Evolutionary conservation across 2,888 invertebrate species (phyloP).

Genomic region (Aleiodes testaceus): DNA sequence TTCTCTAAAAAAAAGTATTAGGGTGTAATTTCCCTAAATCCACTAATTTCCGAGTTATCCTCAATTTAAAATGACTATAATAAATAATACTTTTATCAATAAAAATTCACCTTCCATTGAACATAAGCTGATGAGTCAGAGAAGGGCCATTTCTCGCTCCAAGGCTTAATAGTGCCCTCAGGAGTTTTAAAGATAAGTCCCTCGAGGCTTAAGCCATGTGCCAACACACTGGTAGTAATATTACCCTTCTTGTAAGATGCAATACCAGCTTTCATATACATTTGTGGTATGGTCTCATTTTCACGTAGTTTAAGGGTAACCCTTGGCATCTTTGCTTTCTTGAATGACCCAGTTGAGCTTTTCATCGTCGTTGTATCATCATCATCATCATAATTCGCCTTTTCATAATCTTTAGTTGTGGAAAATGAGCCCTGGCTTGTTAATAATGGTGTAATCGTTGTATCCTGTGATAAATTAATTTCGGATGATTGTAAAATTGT

Average conservation of each 20-base stretch:
- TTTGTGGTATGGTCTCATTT: slow-evolving; percentile 65
- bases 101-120: slow-evolving; percentile 79
- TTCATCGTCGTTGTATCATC: neutral
- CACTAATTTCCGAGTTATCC: too few species aligned
- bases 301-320: slow-evolving; percentile 61
- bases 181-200: slow-evolving; percentile 66
- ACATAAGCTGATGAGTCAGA: slow-evolving; percentile 80
- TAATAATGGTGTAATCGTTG: neutral
- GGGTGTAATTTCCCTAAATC: too few species aligned
- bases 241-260: slow-evolving; percentile 67
- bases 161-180: slow-evolving; percentile 72
- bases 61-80: neutral
- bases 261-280: slow-evolving; percentile 66
- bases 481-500: neutral
- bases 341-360: slow-evolving; percentile 36
- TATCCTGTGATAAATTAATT: neutral
- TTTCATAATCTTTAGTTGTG: too few species aligned
- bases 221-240: slow-evolving; percentile 65
- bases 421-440: neutral
- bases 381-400: too few species aligned
- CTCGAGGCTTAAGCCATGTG: slow-evolving; percentile 63
- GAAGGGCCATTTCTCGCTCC: slow-evolving; percentile 81
- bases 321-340: slow-evolving; percentile 58
- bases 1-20: too few species aligned
- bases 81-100: slow-evolving; percentile 6